A percentile compares a stretch with the other conserved stretches of the same genome.
These are phyloP conservation scores for Apogon hyalosoma DNA, from an alignment of 2,797 vertebrate species.

Conservation along the genomic window DNA sequence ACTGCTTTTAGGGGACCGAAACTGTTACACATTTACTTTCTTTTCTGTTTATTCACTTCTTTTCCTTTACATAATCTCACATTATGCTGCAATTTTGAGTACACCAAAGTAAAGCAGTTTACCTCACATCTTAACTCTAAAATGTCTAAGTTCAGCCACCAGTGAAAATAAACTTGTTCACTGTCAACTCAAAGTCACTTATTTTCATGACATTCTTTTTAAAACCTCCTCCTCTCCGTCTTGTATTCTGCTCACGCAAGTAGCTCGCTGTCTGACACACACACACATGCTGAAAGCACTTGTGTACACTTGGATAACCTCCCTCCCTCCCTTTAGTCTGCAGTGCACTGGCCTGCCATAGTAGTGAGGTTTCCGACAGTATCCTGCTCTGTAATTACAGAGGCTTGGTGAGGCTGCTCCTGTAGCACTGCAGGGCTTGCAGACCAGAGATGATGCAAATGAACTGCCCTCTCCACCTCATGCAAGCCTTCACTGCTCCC, in stretches of 20 bases:
- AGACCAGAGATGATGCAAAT: constrained; percentile 53
- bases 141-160: constrained; percentile 8
- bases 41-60: constrained; percentile 6
- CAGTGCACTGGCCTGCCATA: constrained; percentile 56
- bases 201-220: constrained; percentile 42
- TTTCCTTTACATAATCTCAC: not conserved
- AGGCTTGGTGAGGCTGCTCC: constrained; percentile 50
- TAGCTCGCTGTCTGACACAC: not conserved
- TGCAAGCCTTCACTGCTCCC: constrained; percentile 31
- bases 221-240: constrained; percentile 35
- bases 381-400: constrained; percentile 71
- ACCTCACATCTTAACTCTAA: constrained; percentile 6
- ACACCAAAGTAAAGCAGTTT: not conserved
- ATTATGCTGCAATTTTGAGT: not conserved
- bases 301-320: constrained; percentile 32
- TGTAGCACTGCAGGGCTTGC: constrained; percentile 51
- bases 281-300: constrained; percentile 17
- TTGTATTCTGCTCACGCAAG: constrained; percentile 47
- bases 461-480: constrained; percentile 38
- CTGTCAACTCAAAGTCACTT: constrained; percentile 37
- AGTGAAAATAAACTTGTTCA: constrained; percentile 43
- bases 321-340: constrained; percentile 37
- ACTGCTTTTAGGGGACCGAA: constrained; percentile 17
- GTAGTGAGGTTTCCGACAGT: constrained; percentile 58
- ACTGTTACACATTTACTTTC: not conserved